A percentile compares a stretch with the other conserved stretches of the same genome.
phyloP scores from a whole-genome alignment of 2,113 vertebrate species.

The Erpornis zantholeuca region DNA sequence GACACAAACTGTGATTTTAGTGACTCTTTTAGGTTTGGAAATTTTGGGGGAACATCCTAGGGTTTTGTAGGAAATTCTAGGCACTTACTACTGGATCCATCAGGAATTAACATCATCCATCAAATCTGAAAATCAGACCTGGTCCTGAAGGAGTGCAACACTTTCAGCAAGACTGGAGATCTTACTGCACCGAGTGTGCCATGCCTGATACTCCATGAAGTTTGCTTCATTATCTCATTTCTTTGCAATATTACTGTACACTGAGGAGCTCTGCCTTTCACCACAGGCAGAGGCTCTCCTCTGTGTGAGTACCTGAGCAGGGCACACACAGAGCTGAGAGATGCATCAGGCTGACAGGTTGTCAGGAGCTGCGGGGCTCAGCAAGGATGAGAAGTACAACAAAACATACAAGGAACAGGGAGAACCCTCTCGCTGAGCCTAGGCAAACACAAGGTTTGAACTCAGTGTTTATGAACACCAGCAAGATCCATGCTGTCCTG shows the following conservation, averaged over 20 bases:
- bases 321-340: neutral
- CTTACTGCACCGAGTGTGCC: neutral
- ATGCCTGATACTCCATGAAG: neutral
- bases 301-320: neutral
- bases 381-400: neutral
- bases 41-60: neutral
- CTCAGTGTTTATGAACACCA: neutral
- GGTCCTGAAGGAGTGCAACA: neutral
- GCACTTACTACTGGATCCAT: neutral
- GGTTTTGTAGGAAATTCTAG: neutral
- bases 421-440: neutral
- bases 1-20: neutral
- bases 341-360: neutral
- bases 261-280: neutral
- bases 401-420: neutral
- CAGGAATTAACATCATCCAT: neutral
- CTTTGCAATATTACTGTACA: neutral
- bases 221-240: neutral
- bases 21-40: neutral
- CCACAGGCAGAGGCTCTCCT: neutral
- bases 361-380: neutral
- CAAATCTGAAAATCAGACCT: neutral
- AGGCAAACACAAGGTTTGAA: neutral
- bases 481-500: neutral
- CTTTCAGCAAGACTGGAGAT: neutral